Base-by-base conservation (phyloP, 2,113 vertebrate species). In the Corythoichthys intestinalis region DNA sequence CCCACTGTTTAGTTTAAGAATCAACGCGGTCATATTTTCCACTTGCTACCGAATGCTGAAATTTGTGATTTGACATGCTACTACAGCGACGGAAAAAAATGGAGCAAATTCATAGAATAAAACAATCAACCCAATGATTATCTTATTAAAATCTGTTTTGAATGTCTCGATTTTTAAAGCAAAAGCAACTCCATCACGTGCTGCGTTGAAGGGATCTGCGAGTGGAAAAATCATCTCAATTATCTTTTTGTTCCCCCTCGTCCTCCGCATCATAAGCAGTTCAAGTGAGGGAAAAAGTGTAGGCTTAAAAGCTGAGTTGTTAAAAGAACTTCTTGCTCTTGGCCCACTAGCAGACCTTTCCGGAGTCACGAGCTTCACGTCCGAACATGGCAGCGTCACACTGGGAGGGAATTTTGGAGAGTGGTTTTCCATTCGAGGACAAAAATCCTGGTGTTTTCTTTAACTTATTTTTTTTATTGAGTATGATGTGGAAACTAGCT, bases 1-100 rank as follows among this genome's bases (percentile, higher is more conserved):
- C 1, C 38, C 59, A 44, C 37, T 61, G 37, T 61, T 41, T 41
- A 20, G 59, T 61, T 61, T 61, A 82, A 47, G 66, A 77, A 82
- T 87, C 77, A 82, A 83, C 84, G 80, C 73, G 83, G 59, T 83
- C 75, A 88, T 76, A 82, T 79, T 86, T 87, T 89, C 84, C 79
- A 67, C 71, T 82, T 78, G 69, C 71, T 58, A 48, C 72, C 75
- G 56, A 81, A 82, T 85, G 58, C 54, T 57, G 57, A 70, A 15
- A 58, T 58, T 14, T 58, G 34, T 15, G 34, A 58, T 58, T 13
- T 37, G 54, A 56, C 54, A 34, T 56, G 28, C 54, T 20, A 34
- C 6, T 6, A 58, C 12, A 2, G 6, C 0, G 4, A 0, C 13
- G 34, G 9, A 34, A 56, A 80, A 77, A 80, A 72, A 63, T 52